These are phyloP conservation scores for Volucella bombylans DNA, from an alignment of 2,888 invertebrate genomes.

Conservation along the genomic window DNA sequence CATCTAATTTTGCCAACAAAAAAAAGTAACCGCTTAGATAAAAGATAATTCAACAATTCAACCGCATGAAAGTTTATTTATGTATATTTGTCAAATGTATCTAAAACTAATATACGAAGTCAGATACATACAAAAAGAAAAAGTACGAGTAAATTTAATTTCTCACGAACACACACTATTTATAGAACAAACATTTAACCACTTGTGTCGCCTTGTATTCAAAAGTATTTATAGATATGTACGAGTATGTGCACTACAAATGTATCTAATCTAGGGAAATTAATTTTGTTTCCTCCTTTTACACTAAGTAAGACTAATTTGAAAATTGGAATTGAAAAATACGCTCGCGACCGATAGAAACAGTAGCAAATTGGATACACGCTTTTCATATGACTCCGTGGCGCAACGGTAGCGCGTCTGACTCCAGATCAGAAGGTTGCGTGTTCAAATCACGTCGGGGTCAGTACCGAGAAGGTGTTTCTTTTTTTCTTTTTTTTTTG, in stretches of 20 bases:
- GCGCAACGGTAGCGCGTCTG: constrained; percentile 79
- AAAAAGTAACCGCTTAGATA: neutral
- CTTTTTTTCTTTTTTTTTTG: constrained; percentile 12
- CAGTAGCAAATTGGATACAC: neutral
- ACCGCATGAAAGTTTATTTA: constrained; percentile 2
- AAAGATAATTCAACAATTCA: neutral
- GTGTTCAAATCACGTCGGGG: constrained; percentile 79
- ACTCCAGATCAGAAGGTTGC: constrained; percentile 78
- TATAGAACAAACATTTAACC: neutral
- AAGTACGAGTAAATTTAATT: constrained; percentile 2
- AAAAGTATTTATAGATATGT: neutral
- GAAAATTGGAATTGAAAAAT: neutral
- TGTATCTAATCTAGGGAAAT: neutral
- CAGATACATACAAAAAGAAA: neutral
- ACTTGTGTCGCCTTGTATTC: neutral
- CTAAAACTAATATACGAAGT: neutral
- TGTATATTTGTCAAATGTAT: no score
- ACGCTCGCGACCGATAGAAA: neutral
- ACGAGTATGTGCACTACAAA: no score
- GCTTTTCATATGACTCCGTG: constrained; percentile 75
- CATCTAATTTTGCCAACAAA: neutral
- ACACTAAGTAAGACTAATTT: neutral
- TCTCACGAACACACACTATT: neutral
- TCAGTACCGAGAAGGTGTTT: constrained; percentile 46
- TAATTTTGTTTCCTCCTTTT: constrained; percentile 1